Percentiles rank a stretch among this genome's conserved stretches.
Evolutionary conservation across 92 coral and sea anemone genomes (phyloP).

Genomic region (Palythoa heliodiscus): DNA sequence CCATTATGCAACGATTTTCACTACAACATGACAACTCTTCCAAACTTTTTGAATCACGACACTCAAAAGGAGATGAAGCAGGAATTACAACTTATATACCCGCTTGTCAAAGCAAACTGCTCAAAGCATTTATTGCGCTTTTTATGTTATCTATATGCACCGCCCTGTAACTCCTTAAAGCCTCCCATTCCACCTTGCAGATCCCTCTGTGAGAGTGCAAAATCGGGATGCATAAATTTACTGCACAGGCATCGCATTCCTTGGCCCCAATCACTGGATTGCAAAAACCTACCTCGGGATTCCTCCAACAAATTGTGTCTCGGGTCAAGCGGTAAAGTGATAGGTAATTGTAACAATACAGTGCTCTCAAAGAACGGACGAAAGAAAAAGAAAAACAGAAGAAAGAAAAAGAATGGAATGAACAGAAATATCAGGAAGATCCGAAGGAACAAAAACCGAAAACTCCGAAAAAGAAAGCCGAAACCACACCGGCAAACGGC

Average conservation of each 20-base stretch:
- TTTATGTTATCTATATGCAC: slow-evolving; percentile 20
- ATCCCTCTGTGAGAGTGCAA: slow-evolving; percentile 13
- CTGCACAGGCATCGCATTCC: background rate
- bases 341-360: background rate
- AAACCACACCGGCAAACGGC: slow-evolving; percentile 1
- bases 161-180: background rate
- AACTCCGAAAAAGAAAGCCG: slow-evolving; percentile 9
- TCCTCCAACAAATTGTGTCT: slow-evolving; percentile 4
- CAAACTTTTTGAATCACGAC: slow-evolving; percentile 15
- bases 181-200: slow-evolving; percentile 23
- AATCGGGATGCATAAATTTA: background rate
- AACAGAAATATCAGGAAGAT: slow-evolving; percentile 27
- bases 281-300: background rate
- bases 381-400: slow-evolving; percentile 23
- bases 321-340: background rate
- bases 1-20: background rate
- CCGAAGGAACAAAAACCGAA: slow-evolving; percentile 27
- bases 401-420: slow-evolving; percentile 10
- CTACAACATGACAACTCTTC: slow-evolving; percentile 7
- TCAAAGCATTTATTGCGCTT: slow-evolving; percentile 5
- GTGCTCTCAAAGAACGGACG: background rate
- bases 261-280: slow-evolving; percentile 23
- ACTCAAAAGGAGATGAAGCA: background rate
- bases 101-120: slow-evolving; percentile 28
- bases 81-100: background rate